A percentile compares a stretch with the other conserved stretches of the same genome.
phyloP scores from a whole-genome alignment of 2,797 vertebrate species.

The Taeniopygia guttata region DNA sequence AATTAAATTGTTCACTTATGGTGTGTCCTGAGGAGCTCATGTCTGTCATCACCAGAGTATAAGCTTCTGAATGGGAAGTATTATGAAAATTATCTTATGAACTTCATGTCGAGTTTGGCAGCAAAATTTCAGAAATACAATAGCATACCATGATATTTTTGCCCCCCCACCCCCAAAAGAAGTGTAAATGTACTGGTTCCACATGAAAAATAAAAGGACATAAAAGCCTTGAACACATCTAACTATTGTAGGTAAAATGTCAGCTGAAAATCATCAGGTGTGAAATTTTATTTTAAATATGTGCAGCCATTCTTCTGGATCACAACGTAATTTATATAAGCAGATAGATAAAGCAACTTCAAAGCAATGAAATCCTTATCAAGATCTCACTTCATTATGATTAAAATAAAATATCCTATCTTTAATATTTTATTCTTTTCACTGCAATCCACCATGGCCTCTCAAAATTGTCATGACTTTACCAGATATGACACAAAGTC shows the following conservation, averaged over 20 bases:
- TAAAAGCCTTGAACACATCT: not conserved
- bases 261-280: not conserved
- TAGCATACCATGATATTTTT: constrained; percentile 8
- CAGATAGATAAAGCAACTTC: not conserved
- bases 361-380: not conserved
- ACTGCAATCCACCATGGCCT: not conserved
- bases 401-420: not conserved
- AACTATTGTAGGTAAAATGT: not conserved
- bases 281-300: not conserved
- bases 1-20: not conserved
- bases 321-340: not conserved
- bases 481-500: not conserved
- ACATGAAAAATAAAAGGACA: not conserved
- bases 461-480: not conserved
- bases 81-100: constrained; percentile 2
- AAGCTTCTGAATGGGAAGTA: constrained; percentile 25
- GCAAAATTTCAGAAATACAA: not conserved
- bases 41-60: not conserved
- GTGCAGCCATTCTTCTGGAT: not conserved
- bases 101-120: not conserved
- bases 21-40: not conserved
- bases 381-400: not conserved
- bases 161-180: not conserved
- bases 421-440: not conserved
- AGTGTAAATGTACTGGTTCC: not conserved